Evolutionary conservation across 1,140 invertebrate species (phyloP).

Genomic region (Pachyrhynchus sulphureomaculatus): DNA sequence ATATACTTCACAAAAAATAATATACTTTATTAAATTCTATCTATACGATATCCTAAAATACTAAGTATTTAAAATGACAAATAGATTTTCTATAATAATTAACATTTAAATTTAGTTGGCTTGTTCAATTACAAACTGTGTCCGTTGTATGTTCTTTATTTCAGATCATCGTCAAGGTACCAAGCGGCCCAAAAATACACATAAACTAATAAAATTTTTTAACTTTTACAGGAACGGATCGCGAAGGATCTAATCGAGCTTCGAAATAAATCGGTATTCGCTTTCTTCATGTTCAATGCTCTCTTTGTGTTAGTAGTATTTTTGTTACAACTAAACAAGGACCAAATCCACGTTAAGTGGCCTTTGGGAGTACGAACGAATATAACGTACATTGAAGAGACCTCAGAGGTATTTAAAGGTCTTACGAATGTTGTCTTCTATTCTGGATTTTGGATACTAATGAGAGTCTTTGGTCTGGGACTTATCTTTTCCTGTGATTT

Average conservation of each 20-base stretch:
- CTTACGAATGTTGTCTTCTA: conserved; percentile 36
- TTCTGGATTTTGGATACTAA: conserved; percentile 48
- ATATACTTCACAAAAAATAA: too few relatives aligned
- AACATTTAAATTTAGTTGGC: too few relatives aligned
- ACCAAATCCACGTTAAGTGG: conserved; percentile 93
- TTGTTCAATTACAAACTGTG: too few relatives aligned
- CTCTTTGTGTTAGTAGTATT: conserved; percentile 98
- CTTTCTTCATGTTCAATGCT: conserved; percentile 99
- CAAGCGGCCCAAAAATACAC: conserved; percentile 34
- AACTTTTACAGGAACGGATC: conserved; percentile 77
- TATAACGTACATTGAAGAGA: conserved; percentile 89
- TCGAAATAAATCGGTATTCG: conserved; percentile 94
- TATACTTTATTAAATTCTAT: too few relatives aligned
- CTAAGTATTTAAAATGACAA: too few relatives aligned
- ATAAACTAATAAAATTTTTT: conserved; percentile 46
- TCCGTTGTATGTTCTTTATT: too few relatives aligned
- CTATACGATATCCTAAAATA: too few relatives aligned
- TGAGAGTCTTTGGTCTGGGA: conserved; percentile 38
- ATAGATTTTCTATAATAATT: too few relatives aligned
- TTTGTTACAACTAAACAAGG: conserved; percentile 97
- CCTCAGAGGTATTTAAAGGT: conserved; percentile 71
- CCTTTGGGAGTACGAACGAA: conserved; percentile 91
- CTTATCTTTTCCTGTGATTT: conserved; percentile 22
- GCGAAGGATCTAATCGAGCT: conserved; percentile 87
- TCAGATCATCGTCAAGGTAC: conserved; percentile 36